Base-by-base conservation (phyloP, 2,113 vertebrate species). In the Petrocephalus microphthalmus region DNA sequence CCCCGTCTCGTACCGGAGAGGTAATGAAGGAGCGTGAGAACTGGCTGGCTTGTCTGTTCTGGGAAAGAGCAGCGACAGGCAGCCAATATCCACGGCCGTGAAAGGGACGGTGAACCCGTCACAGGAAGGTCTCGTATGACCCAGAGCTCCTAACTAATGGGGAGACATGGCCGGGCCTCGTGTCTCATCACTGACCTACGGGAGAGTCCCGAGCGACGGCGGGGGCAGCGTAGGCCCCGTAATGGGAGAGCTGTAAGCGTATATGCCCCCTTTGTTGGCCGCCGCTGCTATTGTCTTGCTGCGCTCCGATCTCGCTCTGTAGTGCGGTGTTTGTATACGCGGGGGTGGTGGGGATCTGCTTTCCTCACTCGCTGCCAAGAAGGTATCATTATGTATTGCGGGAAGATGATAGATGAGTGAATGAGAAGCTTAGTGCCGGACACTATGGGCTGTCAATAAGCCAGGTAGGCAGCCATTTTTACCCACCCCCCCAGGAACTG, bases 331-430 rank as follows among this genome's bases (percentile, higher is more conserved):
- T 33, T 78, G 71, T 78, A 42, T 84, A 52, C 52, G 82, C 1
- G 49, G 45, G 82, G 45, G 25, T 33, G 51, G 52, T 13, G 52
- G 33, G 7, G 37, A n/a, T 29, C 89, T 86, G 19, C 42, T 90
- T 91, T 87, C 0, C 37, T 17, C 25, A 2, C 78, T 0, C 60
- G 52, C 25, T 87, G 90, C 87, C 56, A 57, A 20, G 25, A 84
- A 87, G 86, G 49, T 89, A 0, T 91, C 90, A 84, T 90, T 87
- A 81, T 45, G 78, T 86, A 86, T 56, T 2, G 52, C 54, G 0
- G 0, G 51, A 52, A 42, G 33, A 82, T 54, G 84, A 89, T 84
- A 37, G 88, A 89, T 85, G 88, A 54, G 20, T 19, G 88, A 85
- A 85, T 42, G 67, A 64, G 88, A 89, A 7, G 49, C 64, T 85